Evolutionary conservation across 2,797 vertebrate genomes (phyloP), one percentile per base, ranked within the genome.

Genomic region (Tarsius wallacei): DNA sequence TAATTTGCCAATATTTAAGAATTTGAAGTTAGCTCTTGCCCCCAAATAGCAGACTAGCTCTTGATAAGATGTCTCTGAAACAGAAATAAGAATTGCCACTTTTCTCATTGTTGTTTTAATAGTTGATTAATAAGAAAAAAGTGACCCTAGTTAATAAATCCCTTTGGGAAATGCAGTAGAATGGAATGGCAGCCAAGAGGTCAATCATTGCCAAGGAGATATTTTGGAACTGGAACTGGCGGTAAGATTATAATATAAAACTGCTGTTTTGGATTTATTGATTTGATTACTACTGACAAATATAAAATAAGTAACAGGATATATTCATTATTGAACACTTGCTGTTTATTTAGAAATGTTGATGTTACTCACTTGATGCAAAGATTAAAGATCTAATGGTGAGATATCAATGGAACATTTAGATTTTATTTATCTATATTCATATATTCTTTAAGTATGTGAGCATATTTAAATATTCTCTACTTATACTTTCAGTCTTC

Each of bases 361-460:
- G 85, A 96, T 88, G 84, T 85, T 91, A 88, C 28, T 95, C 51
- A 90, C 89, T 77, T 97, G 80, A 57, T 92, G 17, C 33, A 96
- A 91, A 94, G 36, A 86, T 59, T 77, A 61, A 42, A 96, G 86
- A 74, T 26, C 24, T 93, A 80, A 88, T 88, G 63, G 63, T 74
- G 47, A 53, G 28, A 63, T 55, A 76, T 87, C 59, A 84, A 0
- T 93, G 36, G n/a, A 83, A 42, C 36, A 47, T 92, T 89, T 13
- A 93, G 55, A 78, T 77, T 96, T 61, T 90, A 49, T 78, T 87
- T 74, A 82, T 47, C 42, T 42, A 42, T 42, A 42, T 42, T 42
- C 13, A 64, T 42, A 78, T 71, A 93, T 47, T 33, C 26, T 91
- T 71, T 63, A 73, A 96, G 33, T 53, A 55, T 61, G 19, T 66